These are phyloP conservation scores for Parnassius glacialis DNA, from an alignment of 2,888 invertebrate species.

Conservation along the genomic window DNA sequence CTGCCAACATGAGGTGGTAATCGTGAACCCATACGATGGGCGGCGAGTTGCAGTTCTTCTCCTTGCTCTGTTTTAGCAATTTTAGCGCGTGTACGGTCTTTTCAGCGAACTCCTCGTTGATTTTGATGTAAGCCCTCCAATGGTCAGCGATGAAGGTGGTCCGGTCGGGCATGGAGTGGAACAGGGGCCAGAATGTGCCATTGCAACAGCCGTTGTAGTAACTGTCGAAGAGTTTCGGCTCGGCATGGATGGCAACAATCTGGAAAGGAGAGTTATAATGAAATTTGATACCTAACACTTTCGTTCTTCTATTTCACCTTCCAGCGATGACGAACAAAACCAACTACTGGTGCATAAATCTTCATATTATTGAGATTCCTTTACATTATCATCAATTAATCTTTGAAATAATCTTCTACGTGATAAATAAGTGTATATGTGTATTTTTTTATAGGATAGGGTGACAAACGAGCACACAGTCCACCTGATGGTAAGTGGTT, in stretches of 20 bases:
- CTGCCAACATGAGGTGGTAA: constrained; percentile 95
- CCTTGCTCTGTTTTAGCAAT: constrained; percentile 75
- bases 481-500: no score
- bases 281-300: no score
- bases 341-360: no score
- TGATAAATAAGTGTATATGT: no score
- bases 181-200: constrained; percentile 95
- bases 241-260: constrained; percentile 91
- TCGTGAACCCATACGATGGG: constrained; percentile 97
- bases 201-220: constrained; percentile 97
- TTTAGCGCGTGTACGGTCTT: constrained; percentile 86
- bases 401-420: no score
- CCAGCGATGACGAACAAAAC: no score
- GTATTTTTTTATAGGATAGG: no score
- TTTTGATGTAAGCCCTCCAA: constrained; percentile 90
- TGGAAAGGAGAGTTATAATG: constrained; percentile 44
- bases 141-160: constrained; percentile 91
- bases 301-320: no score
- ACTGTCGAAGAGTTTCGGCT: constrained; percentile 88
- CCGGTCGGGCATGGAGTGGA: constrained; percentile 95
- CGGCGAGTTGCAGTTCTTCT: constrained; percentile 62
- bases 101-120: constrained; percentile 91
- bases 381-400: no score
- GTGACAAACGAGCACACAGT: no score
- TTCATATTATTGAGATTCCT: no score